phyloP scores from a whole-genome alignment of 2,113 vertebrate genomes.

The Petrocephalus zakoni region DNA sequence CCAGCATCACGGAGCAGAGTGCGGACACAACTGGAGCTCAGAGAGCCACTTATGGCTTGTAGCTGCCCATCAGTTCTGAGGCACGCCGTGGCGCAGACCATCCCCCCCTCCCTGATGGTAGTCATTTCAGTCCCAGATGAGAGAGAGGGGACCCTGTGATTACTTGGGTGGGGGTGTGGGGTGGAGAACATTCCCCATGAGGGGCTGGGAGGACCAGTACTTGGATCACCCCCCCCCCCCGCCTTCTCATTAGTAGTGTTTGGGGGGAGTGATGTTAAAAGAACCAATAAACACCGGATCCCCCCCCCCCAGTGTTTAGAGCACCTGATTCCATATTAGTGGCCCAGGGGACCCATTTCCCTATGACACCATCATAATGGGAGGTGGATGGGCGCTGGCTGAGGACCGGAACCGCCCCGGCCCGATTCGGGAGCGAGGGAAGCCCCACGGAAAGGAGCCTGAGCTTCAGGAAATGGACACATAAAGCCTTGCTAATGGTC shows the following conservation, averaged over 20 bases:
- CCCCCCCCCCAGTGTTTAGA: not conserved
- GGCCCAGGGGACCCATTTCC: not conserved
- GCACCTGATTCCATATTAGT: not conserved
- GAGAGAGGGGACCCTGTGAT: not conserved
- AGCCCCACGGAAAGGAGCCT: not conserved
- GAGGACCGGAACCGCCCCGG: not conserved
- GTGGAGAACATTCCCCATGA: not conserved
- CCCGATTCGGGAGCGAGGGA: not conserved
- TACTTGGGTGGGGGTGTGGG: not conserved
- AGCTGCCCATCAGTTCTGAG: not conserved
- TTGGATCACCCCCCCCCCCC: not conserved
- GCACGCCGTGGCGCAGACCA: not conserved
- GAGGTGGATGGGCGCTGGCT: not conserved
- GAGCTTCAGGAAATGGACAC: not conserved
- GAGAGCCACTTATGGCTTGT: not conserved
- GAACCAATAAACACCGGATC: constrained; percentile 1
- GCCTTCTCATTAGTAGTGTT: not conserved
- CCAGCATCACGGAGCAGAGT: no score
- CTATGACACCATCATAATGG: not conserved
- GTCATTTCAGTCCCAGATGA: constrained; percentile 3
- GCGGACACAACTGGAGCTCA: not conserved
- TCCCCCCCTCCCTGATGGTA: not conserved
- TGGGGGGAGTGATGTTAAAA: not conserved
- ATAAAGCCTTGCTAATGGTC: not conserved
- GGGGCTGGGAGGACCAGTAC: not conserved